Evolutionary conservation across 2,888 invertebrate species (phyloP), one percentile per base, ranked within the genome.

Genomic region (Lottia scabra): DNA sequence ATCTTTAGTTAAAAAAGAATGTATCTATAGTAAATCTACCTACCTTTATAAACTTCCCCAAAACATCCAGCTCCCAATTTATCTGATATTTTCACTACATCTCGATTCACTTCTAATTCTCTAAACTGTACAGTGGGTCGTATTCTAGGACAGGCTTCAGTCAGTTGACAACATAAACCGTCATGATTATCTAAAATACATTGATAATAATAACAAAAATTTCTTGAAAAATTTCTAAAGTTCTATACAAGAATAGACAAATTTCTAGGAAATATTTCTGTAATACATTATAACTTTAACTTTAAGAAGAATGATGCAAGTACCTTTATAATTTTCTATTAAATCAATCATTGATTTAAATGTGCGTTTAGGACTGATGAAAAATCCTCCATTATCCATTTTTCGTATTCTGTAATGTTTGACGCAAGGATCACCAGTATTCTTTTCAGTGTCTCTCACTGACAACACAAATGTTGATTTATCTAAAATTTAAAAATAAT

Each of bases 361-460:
- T n/a, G 96, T 96, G 91, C 97, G 96, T 90, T 97, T 95, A 73
- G 98, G 97, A 76, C 98, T 98, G 84, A 99, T 99, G 89, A 95
- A 99, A 89, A 94, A 98, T 46, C 98, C 97, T 89, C 97, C 96
- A 74, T 88, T 86, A 86, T 98, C 98, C 86, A 98, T 91, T 10
- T 96, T 95, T 88, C 98, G 97, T 87, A 99, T 98, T 91, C 98
- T 97, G 91, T 99, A 99, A 90, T 99, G 99, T 90, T 99, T 99
- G 56, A 98, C 97, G 88, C 98, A 97, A 1, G 83, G 82, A 90
- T 96, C 96, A 64, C 95, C 95, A 77, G 95, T 92, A 26, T 94
- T 94, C 86, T 95, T 95, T 90, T 98, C 98, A 95, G 95, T 96
- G 90, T 98, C 98, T 90, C 97, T 96, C 16, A 97, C 96, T 63